Conservation (phyloP, 2,113 vertebrate genomes). For the Ceyx melanurus region DNA sequence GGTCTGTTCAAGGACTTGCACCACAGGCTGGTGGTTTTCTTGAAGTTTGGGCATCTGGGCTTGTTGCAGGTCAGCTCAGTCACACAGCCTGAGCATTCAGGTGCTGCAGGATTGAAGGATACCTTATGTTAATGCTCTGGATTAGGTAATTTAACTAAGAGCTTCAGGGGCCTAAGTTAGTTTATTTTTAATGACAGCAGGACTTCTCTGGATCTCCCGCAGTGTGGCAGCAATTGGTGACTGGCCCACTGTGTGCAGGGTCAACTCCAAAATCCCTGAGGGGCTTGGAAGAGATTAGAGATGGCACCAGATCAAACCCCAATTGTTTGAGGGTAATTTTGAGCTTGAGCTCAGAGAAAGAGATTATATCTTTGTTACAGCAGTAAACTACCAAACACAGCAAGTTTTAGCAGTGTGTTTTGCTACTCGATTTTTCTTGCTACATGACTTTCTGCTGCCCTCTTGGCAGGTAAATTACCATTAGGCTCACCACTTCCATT, state of each 20-base stretch:
- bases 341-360: not conserved
- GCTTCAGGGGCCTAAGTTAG: not conserved
- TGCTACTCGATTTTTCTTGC: conserved; percentile 35
- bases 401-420: conserved; percentile 34
- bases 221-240: not conserved
- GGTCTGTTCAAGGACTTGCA: not conserved
- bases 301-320: not conserved
- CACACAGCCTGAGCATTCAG: not conserved
- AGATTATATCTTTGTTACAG: conserved; percentile 21
- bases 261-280: not conserved
- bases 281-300: not conserved
- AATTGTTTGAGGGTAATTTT: not conserved
- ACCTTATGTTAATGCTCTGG: not conserved
- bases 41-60: not conserved
- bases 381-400: conserved; percentile 15
- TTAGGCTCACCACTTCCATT: not conserved
- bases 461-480: conserved; percentile 4
- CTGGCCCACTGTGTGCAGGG: not conserved
- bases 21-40: not conserved
- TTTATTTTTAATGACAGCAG: not conserved
- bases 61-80: not conserved
- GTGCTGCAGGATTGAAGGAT: not conserved
- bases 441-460: conserved; percentile 7
- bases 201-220: not conserved
- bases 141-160: not conserved